A percentile compares a stretch with the other conserved stretches of the same genome.
Evolutionary conservation across 2,888 invertebrate species (phyloP).

Genomic region (Plutella xylostella): DNA sequence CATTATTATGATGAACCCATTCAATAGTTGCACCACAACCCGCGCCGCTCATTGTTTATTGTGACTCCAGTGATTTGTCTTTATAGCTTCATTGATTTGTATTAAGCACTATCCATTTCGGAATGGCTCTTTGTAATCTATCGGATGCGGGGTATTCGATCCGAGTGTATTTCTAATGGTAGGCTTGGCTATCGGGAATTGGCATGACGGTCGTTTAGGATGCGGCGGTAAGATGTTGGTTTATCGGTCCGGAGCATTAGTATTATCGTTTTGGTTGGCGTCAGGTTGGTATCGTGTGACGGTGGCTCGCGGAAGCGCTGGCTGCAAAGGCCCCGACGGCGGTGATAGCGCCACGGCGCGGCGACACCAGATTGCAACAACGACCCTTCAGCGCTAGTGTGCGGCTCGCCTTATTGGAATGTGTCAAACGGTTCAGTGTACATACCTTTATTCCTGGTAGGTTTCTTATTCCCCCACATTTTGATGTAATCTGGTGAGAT

Average conservation of each 20-base stretch:
- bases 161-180: slow-evolving; percentile 1
- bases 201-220: slow-evolving; percentile 17
- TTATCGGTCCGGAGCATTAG: slow-evolving; percentile 57
- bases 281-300: slow-evolving; percentile 47
- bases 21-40: slow-evolving; percentile 22
- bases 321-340: slow-evolving; percentile 53
- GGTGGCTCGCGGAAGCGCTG: slow-evolving; percentile 50
- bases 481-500: too few species aligned
- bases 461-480: too few species aligned
- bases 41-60: slow-evolving; percentile 23
- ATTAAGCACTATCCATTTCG: slow-evolving; percentile 4
- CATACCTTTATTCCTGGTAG: too few species aligned
- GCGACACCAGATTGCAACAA: too few species aligned
- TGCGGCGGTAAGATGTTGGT: slow-evolving; percentile 34
- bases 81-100: slow-evolving; percentile 25
- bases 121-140: slow-evolving; percentile 5
- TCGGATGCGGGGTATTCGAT: slow-evolving; percentile 1
- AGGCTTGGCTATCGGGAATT: background rate
- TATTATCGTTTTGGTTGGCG: slow-evolving; percentile 63
- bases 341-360: slow-evolving; percentile 58
- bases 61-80: slow-evolving; percentile 20
- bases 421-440: too few species aligned
- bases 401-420: too few species aligned
- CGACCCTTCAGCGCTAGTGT: too few species aligned
- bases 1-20: slow-evolving; percentile 31